Conservation (phyloP, 53 echinoderm and acorn worm genomes). For the Echinometra lucunter region DNA sequence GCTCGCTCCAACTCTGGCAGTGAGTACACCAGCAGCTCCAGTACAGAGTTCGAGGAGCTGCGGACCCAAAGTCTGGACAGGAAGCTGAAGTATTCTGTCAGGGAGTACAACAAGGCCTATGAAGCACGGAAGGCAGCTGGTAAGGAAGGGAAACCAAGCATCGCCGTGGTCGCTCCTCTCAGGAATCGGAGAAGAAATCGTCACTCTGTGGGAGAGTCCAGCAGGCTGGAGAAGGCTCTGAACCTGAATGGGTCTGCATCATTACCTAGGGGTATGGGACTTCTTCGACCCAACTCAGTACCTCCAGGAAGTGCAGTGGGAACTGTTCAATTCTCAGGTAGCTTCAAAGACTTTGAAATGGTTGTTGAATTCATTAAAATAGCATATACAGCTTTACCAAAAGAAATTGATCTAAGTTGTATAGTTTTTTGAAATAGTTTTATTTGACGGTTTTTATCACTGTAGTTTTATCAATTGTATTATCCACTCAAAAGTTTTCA, state of each 20-base stretch:
- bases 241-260: constrained; percentile 74
- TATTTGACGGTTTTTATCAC: not conserved
- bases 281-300: constrained; percentile 66
- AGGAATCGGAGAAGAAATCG: constrained; percentile 76
- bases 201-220: constrained; percentile 67
- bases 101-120: constrained; percentile 65
- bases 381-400: not conserved
- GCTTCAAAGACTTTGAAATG: not conserved
- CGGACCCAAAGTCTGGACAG: constrained; percentile 93
- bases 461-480: too few relatives aligned
- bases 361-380: not conserved
- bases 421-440: not conserved
- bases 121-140: constrained; percentile 52
- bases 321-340: constrained; percentile 69
- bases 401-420: not conserved
- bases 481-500: too few relatives aligned
- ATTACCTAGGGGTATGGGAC: constrained; percentile 51
- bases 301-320: constrained; percentile 74
- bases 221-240: constrained; percentile 67
- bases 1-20: constrained; percentile 71
- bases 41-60: constrained; percentile 75
- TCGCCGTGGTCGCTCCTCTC: constrained; percentile 78
- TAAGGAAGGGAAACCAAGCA: constrained; percentile 46
- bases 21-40: constrained; percentile 69
- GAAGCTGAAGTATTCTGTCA: constrained; percentile 71